phyloP scores from a whole-genome alignment of 2,113 vertebrate species.

The Neopipo cinnamomea region DNA sequence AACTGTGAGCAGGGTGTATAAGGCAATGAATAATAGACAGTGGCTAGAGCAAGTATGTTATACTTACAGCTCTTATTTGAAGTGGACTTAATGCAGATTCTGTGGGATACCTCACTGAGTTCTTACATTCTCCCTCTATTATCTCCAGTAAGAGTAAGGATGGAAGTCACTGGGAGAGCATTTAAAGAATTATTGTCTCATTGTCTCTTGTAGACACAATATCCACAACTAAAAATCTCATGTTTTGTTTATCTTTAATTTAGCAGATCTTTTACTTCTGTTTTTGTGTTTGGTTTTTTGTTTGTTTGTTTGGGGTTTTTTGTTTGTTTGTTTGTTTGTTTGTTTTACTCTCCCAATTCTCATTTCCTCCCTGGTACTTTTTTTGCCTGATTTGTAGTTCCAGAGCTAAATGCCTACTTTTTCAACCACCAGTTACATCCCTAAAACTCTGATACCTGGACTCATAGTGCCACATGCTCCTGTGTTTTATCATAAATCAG shows the following conservation, averaged over 20 bases:
- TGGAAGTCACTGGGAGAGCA: background rate
- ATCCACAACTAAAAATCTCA: background rate
- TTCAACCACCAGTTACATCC: background rate
- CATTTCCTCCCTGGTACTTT: background rate
- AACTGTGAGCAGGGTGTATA: background rate
- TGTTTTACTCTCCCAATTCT: background rate
- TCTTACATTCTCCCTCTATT: background rate
- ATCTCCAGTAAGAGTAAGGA: background rate
- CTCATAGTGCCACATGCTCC: background rate
- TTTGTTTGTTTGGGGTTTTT: too few relatives aligned
- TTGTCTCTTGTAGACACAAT: background rate
- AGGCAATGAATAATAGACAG: background rate
- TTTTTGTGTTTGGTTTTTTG: background rate
- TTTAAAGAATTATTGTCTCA: background rate
- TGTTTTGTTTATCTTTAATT: background rate
- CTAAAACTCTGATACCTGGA: background rate
- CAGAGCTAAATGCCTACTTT: background rate
- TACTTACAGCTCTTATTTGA: background rate
- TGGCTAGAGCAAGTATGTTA: background rate
- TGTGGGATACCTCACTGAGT: background rate
- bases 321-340: background rate
- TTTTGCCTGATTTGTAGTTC: background rate
- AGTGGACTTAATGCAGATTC: background rate
- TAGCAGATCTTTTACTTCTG: background rate
- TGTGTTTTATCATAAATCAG: background rate